These are phyloP conservation scores for Coracopsis vasa DNA, from an alignment of 2,113 vertebrate genomes.

Conservation along the genomic window DNA sequence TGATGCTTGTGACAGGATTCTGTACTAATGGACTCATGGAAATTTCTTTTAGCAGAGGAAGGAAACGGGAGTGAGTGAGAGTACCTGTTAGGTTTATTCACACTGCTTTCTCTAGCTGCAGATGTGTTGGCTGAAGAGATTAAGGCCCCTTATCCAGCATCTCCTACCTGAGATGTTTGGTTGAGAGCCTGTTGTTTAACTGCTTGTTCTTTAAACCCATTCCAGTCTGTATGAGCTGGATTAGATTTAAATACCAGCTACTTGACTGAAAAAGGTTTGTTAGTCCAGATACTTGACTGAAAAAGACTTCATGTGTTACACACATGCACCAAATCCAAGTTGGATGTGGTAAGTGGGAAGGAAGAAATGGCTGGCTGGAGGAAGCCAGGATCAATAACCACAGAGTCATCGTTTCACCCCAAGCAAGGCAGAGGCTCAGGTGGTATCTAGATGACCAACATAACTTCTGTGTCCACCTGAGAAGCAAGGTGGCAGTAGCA, in stretches of 20 bases:
- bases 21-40: rapidly evolving
- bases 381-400: neutral
- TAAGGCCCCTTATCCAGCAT: neutral
- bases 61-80: neutral
- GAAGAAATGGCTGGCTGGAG: neutral
- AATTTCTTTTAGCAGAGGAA: neutral
- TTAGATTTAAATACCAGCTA: neutral
- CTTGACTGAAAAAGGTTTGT: neutral
- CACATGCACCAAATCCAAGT: neutral
- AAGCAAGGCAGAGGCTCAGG: neutral
- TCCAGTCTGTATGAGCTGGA: neutral
- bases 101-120: neutral
- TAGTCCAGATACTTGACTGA: neutral
- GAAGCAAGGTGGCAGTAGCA: slow-evolving; percentile 63
- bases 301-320: neutral
- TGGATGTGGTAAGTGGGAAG: neutral
- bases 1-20: neutral
- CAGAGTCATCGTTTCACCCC: neutral
- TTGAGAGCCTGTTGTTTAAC: neutral
- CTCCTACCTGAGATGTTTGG: neutral
- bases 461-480: neutral
- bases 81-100: neutral
- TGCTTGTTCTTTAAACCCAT: neutral
- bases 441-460: neutral
- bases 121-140: neutral